Evolutionary conservation across 2,797 vertebrate genomes (phyloP).

Genomic region (Chloroceryle amazona): DNA sequence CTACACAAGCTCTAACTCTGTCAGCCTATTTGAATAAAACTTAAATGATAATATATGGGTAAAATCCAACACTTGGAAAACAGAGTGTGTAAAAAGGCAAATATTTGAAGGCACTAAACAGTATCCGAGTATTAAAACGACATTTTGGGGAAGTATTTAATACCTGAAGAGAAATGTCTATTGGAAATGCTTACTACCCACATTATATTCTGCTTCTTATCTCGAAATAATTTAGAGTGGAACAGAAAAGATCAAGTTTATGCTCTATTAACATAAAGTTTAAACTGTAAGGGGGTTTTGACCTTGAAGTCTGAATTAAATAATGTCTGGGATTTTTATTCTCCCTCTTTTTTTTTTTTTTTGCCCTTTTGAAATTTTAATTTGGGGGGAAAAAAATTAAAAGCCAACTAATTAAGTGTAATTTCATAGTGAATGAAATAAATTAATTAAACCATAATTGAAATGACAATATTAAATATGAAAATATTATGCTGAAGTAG

Average conservation of each 20-base stretch:
- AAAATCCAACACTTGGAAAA: slow-evolving; percentile 64
- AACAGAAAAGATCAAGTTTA: slow-evolving; percentile 59
- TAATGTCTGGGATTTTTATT: slow-evolving; percentile 64
- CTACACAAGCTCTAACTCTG: slow-evolving; percentile 33
- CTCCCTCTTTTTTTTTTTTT: slow-evolving; percentile 27
- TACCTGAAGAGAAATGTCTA: slow-evolving; percentile 64
- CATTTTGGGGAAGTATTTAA: slow-evolving; percentile 73
- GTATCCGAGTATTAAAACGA: slow-evolving; percentile 64
- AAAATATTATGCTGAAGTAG: slow-evolving; percentile 82
- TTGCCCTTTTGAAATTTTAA: slow-evolving; percentile 70
- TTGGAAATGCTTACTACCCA: slow-evolving; percentile 71
- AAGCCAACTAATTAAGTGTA: slow-evolving; percentile 75
- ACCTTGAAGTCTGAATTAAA: slow-evolving; percentile 75
- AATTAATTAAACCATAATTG: slow-evolving; percentile 84
- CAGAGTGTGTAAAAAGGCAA: slow-evolving; percentile 56
- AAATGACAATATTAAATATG: slow-evolving; percentile 81
- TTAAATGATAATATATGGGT: slow-evolving; percentile 52
- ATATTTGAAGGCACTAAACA: slow-evolving; percentile 73
- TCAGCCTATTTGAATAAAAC: slow-evolving; percentile 66
- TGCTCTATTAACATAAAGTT: slow-evolving; percentile 68
- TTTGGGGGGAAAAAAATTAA: slow-evolving; percentile 59
- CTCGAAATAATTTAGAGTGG: slow-evolving; percentile 58
- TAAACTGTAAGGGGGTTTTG: slow-evolving; percentile 64
- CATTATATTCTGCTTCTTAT: slow-evolving; percentile 56
- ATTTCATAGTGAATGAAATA: slow-evolving; percentile 78